Evolutionary conservation across 2,888 invertebrate genomes (phyloP), one percentile per base, ranked within the genome.

Genomic region (Melanchra persicariae): DNA sequence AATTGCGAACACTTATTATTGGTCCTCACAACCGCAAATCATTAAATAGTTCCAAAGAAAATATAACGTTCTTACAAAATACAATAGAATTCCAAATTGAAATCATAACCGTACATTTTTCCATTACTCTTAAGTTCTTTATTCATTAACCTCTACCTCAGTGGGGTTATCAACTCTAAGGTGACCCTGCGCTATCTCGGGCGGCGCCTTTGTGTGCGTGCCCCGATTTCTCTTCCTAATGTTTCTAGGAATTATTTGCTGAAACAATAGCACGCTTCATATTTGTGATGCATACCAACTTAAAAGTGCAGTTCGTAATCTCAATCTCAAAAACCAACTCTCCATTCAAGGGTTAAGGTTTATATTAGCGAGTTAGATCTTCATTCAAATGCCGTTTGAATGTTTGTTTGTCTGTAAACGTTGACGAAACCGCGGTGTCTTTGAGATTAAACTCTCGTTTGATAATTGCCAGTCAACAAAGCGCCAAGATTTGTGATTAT

Each of bases 231-330:
- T 92, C 89, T 87, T 88, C 89, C 88, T 86, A 87, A 91, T 88
- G 91, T 91, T 94, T 95, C 95, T 90, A 87, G 89, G 95, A 93
- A 95, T 91, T 94, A 95, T 95, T 95, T 95, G 93, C 94, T 94
- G 91, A 94, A 94, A 94, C 95, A 95, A 95, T 94, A 95, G 90
- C 91, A 91, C 90, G 88, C 87, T 93, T 91, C 87, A 89, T 90
- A 88, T 93, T 91, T 92, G 90, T 90, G 87, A 86, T 88, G 86
- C 87, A 88, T 87, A 89, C 89, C 83, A 89, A 86, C 70, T 72
- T 73, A 74, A 70, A 74, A 70, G 49, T 64, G 67, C 58, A 79
- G 58, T 70, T 59, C 19, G 30, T 0, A 51, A 40, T 43, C 17
- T 10, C 26, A 55, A 26, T 58, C 43, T 61, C 47, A 40, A 70